phyloP scores from a whole-genome alignment of 2,113 vertebrate species.

The Bubo blakistoni region DNA sequence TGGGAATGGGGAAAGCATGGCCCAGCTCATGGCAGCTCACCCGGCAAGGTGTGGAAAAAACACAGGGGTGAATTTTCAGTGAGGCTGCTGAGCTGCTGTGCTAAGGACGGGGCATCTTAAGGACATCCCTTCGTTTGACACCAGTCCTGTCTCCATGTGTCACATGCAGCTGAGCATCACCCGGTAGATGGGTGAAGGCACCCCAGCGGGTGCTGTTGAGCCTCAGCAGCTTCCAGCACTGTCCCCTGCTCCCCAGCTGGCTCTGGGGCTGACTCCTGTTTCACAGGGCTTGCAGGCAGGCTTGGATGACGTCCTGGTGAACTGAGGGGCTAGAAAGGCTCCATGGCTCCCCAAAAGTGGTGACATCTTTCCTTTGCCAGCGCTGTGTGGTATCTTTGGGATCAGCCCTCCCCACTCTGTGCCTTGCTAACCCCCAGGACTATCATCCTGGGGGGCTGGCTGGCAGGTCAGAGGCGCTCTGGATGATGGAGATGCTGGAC shows the following conservation, averaged over 20 bases:
- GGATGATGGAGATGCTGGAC: not conserved
- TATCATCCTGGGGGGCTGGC: not conserved
- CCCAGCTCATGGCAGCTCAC: not conserved
- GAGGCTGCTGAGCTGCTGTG: not conserved
- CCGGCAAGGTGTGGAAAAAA: not conserved
- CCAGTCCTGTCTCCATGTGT: not conserved
- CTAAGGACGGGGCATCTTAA: not conserved
- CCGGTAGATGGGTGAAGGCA: not conserved
- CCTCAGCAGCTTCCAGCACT: not conserved
- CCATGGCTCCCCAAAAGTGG: not conserved
- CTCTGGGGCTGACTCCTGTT: not conserved
- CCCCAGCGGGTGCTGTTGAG: not conserved
- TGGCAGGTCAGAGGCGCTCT: not conserved
- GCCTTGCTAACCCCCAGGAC: not conserved
- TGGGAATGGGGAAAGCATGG: not conserved
- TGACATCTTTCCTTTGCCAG: not conserved
- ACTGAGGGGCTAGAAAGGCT: not conserved
- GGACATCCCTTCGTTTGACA: not conserved
- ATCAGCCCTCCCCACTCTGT: not conserved
- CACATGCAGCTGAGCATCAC: not conserved
- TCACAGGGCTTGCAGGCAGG: not conserved
- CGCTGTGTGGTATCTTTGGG: not conserved
- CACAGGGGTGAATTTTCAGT: not conserved
- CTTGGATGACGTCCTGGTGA: not conserved
- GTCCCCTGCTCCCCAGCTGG: rapidly evolving